Evolutionary conservation across 2,888 invertebrate genomes (phyloP), one percentile per base, ranked within the genome.

Genomic region (Latrodectus elegans): DNA sequence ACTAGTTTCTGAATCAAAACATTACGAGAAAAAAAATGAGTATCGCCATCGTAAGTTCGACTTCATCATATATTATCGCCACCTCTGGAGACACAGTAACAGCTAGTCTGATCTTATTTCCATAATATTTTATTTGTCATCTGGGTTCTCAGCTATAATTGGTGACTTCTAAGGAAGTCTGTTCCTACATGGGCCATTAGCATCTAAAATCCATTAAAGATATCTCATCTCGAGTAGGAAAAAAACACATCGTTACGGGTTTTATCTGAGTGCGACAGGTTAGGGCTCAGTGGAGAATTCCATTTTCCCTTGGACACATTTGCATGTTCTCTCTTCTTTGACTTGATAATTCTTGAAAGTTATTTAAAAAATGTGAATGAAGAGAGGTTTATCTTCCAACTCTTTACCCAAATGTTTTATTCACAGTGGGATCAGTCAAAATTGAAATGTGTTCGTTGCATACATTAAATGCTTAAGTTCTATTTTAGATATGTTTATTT

Each of bases 101-200:
- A 60, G 49, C 65, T 11, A 49, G 73, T 55, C 70, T 60, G 60
- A 70, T 82, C 82, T 75, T 70, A 82, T 82, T 82, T 82, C 75
- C 82, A 82, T 75, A 82, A 82, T 75, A 82, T 82, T 82, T 81
- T 74, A 81, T 81, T 81, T 81, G 82, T 82, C 82, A 75, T 70
- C 68, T 75, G 38, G 70, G 70, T 67, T 74, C 65, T 22, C 55
- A n/a, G 70, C 11, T 60, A 60, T 60, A 60, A 60, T 60, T 60
- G 60, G n/a, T 26, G 74, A 55, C 26, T 55, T 15, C 51, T 55
- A 78, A 26, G 26, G 52, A 51, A 70, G 22, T n/a, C 38, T 55
- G 38, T 78, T n/a, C 55, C 22, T 55, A 53, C 53, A 78, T 26
- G 78, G 53, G 15, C 70, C 78, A 78, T 78, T 70, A 70, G 78